Conservation (phyloP, 35 echinoderm and acorn worm species). For the Acanthaster planci region DNA sequence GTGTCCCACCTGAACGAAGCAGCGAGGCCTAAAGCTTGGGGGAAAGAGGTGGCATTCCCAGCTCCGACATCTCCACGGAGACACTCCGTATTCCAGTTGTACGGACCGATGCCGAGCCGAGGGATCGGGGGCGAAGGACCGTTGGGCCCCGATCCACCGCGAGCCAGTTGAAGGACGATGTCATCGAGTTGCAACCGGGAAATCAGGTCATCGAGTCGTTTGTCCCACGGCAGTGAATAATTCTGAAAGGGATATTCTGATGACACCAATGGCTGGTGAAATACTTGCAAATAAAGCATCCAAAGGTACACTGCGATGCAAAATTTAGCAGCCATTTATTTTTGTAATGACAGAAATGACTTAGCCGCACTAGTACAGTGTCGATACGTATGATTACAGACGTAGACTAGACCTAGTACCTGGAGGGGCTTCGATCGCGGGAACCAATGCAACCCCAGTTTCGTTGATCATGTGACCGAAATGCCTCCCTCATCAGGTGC, state of each 20-base stretch:
- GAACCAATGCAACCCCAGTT: no score
- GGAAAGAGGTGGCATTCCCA: conserved; percentile 88
- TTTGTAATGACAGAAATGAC: no score
- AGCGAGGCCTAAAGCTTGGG: conserved; percentile 83
- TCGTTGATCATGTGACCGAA: no score
- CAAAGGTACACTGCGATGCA: no score
- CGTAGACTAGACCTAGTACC: no score
- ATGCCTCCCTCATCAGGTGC: no score
- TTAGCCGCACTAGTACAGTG: no score
- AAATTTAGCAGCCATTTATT: no score
- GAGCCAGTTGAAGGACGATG: conserved; percentile 73
- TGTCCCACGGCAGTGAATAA: conserved; percentile 80
- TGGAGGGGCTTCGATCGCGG: no score
- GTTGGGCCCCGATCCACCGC: conserved; percentile 75
- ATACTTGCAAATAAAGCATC: no score
- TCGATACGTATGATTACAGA: no score
- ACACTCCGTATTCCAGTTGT: conserved; percentile 94
- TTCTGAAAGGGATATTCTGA: conserved; percentile 72
- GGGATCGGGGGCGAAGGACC: conserved; percentile 86
- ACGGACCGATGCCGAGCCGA: conserved; percentile 68
- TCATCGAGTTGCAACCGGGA: conserved; percentile 73
- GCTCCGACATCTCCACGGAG: conserved; percentile 73
- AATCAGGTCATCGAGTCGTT: conserved; percentile 75
- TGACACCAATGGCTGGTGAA: not conserved
- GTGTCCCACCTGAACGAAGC: conserved; percentile 77